Evolutionary conservation across 1,140 invertebrate species (phyloP).

Genomic region (Cydia strobilella): DNA sequence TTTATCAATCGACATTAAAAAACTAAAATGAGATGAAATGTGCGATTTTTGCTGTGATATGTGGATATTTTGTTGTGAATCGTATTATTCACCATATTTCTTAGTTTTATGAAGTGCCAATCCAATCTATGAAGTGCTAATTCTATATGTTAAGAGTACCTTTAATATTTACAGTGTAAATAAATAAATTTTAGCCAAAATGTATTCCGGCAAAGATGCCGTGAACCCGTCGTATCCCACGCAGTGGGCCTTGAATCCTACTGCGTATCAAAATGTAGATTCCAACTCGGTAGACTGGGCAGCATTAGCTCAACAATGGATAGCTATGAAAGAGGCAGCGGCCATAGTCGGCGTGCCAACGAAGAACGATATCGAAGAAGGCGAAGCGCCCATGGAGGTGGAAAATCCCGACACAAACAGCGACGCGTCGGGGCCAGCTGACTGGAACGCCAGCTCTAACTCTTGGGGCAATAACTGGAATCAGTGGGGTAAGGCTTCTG

Average conservation of each 20-base stretch:
- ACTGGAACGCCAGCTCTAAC: slow-evolving; percentile 70
- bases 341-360: slow-evolving; percentile 73
- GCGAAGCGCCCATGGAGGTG: slow-evolving; percentile 93
- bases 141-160: slow-evolving; percentile 3
- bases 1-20: slow-evolving; percentile 3
- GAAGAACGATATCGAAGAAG: slow-evolving; percentile 82
- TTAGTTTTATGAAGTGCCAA: slow-evolving; percentile 23
- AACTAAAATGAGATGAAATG: slow-evolving; percentile 9
- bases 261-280: slow-evolving; percentile 83
- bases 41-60: slow-evolving; percentile 26
- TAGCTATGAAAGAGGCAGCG: slow-evolving; percentile 93
- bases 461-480: slow-evolving; percentile 82
- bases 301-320: slow-evolving; percentile 97
- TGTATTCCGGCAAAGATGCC: slow-evolving; percentile 77
- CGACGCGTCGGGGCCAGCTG: slow-evolving; percentile 54
- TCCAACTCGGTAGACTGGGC: slow-evolving; percentile 94
- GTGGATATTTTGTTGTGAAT: slow-evolving; percentile 17
- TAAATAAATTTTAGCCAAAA: slow-evolving; percentile 42
- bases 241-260: slow-evolving; percentile 88
- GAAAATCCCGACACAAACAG: slow-evolving; percentile 80
- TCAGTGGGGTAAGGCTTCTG: slow-evolving; percentile 79
- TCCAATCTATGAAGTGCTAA: neutral
- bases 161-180: slow-evolving; percentile 31
- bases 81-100: neutral
- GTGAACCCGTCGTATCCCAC: slow-evolving; percentile 83